Percentiles rank a stretch among this genome's conserved stretches.
phyloP scores from a whole-genome alignment of 2,888 invertebrate genomes.

The Hydraecia micacea region DNA sequence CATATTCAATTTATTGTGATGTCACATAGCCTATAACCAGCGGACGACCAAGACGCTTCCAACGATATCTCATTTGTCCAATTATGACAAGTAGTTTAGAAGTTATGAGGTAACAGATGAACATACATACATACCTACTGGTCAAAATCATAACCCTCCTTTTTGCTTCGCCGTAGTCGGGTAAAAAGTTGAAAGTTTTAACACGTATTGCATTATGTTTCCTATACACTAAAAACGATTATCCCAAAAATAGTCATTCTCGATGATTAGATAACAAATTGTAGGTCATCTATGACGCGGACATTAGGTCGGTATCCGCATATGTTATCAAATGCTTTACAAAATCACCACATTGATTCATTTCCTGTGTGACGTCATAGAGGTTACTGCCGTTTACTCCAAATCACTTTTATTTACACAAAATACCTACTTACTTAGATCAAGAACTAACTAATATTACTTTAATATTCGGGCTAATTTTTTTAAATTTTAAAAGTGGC shows the following conservation, averaged over 20 bases:
- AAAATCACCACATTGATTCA: slow-evolving; percentile 22
- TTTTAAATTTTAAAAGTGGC: neutral
- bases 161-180: no score
- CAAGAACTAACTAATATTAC: neutral
- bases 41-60: no score
- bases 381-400: neutral
- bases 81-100: no score
- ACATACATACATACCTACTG: no score
- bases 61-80: no score
- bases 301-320: neutral
- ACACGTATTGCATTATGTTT: neutral
- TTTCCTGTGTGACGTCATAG: slow-evolving; percentile 24
- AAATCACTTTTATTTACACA: slow-evolving; percentile 6
- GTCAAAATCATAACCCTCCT: no score
- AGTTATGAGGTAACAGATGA: no score
- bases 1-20: no score
- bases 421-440: neutral
- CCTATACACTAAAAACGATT: neutral
- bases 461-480: slow-evolving; percentile 2
- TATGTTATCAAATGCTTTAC: slow-evolving; percentile 12
- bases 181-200: no score
- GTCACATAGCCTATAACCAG: no score
- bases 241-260: neutral
- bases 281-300: neutral
- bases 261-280: neutral